These are phyloP conservation scores for Patagioenas fasciata DNA, from an alignment of 2,113 vertebrate species.

Conservation along the genomic window DNA sequence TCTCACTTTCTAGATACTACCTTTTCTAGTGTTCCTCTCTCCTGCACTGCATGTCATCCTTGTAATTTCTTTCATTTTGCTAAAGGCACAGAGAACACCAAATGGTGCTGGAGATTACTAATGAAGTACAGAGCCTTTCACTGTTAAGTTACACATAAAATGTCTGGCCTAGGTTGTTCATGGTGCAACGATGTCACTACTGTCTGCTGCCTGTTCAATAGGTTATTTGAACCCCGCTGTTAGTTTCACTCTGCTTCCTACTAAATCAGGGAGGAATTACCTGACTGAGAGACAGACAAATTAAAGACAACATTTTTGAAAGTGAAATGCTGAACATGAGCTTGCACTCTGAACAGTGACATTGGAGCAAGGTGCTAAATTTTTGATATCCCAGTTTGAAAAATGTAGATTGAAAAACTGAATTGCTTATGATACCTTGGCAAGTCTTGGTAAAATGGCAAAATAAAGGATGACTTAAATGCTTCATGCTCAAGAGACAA, in stretches of 20 bases:
- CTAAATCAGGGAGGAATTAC: neutral
- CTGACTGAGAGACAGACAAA: neutral
- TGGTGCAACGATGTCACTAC: neutral
- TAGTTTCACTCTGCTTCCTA: neutral
- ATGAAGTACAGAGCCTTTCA: neutral
- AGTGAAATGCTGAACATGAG: neutral
- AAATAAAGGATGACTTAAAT: neutral
- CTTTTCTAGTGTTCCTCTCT: neutral
- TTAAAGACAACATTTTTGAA: neutral
- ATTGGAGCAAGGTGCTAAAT: neutral
- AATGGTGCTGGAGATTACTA: neutral
- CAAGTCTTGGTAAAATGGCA: neutral
- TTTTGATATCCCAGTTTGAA: neutral
- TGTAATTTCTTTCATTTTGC: slow-evolving; percentile 31
- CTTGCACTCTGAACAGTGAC: neutral
- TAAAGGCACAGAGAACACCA: neutral
- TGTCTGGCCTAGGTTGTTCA: neutral
- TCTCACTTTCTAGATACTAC: neutral
- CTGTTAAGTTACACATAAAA: neutral
- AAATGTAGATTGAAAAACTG: neutral
- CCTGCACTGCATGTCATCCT: neutral
- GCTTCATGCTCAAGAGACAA: neutral
- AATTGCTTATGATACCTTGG: neutral
- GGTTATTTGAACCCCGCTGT: neutral
- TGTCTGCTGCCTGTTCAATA: neutral